Percentiles rank a stretch among this genome's conserved stretches.
These are phyloP conservation scores for Brachynemurus nebulosus DNA, from an alignment of 2,888 invertebrate species.

Conservation along the genomic window DNA sequence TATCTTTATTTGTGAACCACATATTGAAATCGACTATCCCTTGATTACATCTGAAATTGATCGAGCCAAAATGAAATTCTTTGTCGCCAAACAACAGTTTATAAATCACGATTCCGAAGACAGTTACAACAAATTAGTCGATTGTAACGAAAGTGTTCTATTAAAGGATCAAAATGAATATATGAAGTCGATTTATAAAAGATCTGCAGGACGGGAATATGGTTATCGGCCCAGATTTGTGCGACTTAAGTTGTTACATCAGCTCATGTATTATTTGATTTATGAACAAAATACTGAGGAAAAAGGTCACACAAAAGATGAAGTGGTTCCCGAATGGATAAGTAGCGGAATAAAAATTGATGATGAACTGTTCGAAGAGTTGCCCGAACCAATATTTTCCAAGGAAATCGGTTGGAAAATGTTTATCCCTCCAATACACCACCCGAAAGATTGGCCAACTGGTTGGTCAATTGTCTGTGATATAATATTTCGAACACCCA, in stretches of 20 bases:
- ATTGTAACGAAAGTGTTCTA: background rate
- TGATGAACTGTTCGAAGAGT: slow-evolving; percentile 30
- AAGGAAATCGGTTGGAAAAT: slow-evolving; percentile 50
- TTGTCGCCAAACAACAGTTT: slow-evolving; percentile 33
- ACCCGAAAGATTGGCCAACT: slow-evolving; percentile 38
- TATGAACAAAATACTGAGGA: slow-evolving; percentile 29
- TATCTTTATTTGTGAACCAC: slow-evolving; percentile 40
- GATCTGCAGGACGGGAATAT: slow-evolving; percentile 28
- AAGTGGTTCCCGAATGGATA: slow-evolving; percentile 25
- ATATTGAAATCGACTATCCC: slow-evolving; percentile 32
- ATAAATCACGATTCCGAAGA: slow-evolving; percentile 45
- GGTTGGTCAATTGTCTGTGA: slow-evolving; percentile 59
- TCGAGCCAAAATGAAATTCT: slow-evolving; percentile 44
- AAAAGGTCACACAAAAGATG: slow-evolving; percentile 16
- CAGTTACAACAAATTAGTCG: background rate
- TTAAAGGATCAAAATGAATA: background rate
- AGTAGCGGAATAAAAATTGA: slow-evolving; percentile 21
- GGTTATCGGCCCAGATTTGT: slow-evolving; percentile 50
- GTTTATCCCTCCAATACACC: slow-evolving; percentile 53
- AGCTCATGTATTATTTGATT: slow-evolving; percentile 53
- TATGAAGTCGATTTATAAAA: background rate
- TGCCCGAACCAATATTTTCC: slow-evolving; percentile 34
- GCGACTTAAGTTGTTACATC: slow-evolving; percentile 50
- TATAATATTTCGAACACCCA: slow-evolving; percentile 50
- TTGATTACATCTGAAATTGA: slow-evolving; percentile 43